phyloP scores from a whole-genome alignment of 2,888 invertebrate genomes.

The Brachynemurus nebulosus region DNA sequence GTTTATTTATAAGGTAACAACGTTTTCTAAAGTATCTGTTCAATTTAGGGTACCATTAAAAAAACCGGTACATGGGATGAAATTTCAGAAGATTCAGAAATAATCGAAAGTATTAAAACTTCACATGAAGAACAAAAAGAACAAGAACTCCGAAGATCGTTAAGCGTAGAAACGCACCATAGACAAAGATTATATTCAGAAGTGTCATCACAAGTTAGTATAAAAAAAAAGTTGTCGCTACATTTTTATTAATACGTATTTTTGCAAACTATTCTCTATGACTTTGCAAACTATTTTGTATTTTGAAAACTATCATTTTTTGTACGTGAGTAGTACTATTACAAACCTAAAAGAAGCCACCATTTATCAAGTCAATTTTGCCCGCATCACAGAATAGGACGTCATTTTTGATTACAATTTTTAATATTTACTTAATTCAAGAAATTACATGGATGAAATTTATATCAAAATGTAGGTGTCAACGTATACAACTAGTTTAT shows the following conservation, averaged over 20 bases:
- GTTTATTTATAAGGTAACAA: background rate
- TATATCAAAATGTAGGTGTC: too few species aligned
- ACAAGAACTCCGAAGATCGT: slow-evolving; percentile 23
- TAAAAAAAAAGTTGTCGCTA: background rate
- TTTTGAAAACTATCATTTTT: too few species aligned
- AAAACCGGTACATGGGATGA: slow-evolving; percentile 40
- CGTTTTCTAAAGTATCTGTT: slow-evolving; percentile 3
- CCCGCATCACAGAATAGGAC: too few species aligned
- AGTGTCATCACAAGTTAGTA: slow-evolving; percentile 5
- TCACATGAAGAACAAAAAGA: slow-evolving; percentile 29
- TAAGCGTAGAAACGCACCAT: slow-evolving; percentile 18
- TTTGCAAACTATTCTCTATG: too few species aligned
- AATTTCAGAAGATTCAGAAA: slow-evolving; percentile 38
- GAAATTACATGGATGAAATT: too few species aligned
- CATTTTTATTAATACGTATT: slow-evolving; percentile 21
- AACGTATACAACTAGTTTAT: too few species aligned
- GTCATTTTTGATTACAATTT: too few species aligned
- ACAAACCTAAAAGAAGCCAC: too few species aligned
- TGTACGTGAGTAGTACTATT: too few species aligned
- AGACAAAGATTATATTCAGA: slow-evolving; percentile 10
- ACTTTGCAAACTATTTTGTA: too few species aligned
- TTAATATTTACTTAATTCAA: too few species aligned
- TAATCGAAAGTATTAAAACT: slow-evolving; percentile 32
- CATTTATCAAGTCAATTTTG: too few species aligned
- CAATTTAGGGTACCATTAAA: slow-evolving; percentile 44